Conservation (phyloP, 2,113 vertebrate genomes). For the Sander vitreus region DNA sequence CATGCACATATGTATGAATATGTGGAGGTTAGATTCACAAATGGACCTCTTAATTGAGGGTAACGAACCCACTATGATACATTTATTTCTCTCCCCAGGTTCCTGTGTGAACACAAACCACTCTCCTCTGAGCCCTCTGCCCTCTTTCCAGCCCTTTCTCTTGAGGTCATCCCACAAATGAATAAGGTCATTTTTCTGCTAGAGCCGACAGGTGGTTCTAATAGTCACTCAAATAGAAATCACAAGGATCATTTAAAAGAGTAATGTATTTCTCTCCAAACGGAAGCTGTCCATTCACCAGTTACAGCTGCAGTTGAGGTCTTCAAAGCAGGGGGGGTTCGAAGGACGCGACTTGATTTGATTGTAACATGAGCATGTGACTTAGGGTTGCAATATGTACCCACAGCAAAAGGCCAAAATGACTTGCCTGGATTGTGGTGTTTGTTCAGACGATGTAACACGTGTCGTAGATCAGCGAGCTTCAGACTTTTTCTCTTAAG, state of each 20-base stretch:
- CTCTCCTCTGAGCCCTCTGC: not conserved
- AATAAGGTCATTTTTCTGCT: conserved; percentile 39
- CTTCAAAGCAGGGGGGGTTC: conserved; percentile 17
- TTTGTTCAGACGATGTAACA: conserved; percentile 7
- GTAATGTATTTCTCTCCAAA: conserved; percentile 6
- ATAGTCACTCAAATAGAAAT: conserved; percentile 47
- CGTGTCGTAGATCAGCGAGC: conserved; percentile 9
- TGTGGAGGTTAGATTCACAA: not conserved
- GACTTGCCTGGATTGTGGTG: not conserved
- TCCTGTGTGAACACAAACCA: not conserved
- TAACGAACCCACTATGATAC: not conserved
- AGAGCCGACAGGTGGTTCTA: conserved; percentile 19
- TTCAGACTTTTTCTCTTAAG: not conserved
- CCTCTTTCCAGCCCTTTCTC: not conserved
- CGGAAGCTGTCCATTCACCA: conserved; percentile 5
- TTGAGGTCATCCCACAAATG: conserved; percentile 28
- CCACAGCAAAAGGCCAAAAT: not conserved
- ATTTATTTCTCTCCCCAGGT: not conserved
- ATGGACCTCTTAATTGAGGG: not conserved
- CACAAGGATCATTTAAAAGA: conserved; percentile 39
- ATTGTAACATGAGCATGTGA: conserved; percentile 22
- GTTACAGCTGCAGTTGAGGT: not conserved
- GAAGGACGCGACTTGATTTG: conserved; percentile 19
- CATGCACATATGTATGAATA: not conserved
- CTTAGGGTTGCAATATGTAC: not conserved